A percentile compares a stretch with the other conserved stretches of the same genome.
Conservation (phyloP, 2,888 invertebrate genomes). For the Acanthoscelides obtectus region DNA sequence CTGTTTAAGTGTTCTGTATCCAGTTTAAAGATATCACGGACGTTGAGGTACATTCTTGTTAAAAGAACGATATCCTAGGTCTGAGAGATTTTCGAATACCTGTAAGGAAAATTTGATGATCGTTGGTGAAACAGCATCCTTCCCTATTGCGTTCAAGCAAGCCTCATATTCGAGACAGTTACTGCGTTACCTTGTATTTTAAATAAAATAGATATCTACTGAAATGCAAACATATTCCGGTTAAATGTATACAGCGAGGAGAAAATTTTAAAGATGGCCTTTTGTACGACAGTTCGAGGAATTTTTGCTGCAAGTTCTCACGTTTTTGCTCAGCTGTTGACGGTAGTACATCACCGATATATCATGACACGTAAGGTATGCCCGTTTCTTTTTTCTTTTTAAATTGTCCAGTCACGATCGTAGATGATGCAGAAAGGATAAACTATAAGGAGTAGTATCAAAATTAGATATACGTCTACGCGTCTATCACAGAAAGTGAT, state of each 20-base stretch:
- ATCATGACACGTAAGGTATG: not conserved
- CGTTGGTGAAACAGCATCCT: conserved; percentile 11
- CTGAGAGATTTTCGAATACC: too few species aligned
- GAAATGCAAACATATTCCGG: conserved; percentile 16
- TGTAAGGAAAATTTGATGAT: too few species aligned
- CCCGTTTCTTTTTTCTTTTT: too few species aligned
- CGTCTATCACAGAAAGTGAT: too few species aligned
- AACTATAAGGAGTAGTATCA: too few species aligned
- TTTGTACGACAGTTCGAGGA: not conserved
- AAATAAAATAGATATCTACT: conserved; percentile 22
- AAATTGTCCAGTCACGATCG: not conserved
- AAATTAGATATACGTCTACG: too few species aligned
- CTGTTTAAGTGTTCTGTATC: too few species aligned
- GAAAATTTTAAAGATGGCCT: not conserved
- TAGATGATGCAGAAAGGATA: too few species aligned
- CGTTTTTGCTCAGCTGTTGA: not conserved
- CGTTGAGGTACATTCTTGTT: too few species aligned
- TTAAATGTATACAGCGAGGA: conserved; percentile 1
- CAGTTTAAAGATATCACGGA: too few species aligned
- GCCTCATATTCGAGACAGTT: conserved; percentile 24
- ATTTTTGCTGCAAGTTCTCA: not conserved
- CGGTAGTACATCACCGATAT: not conserved
- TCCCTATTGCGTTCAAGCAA: conserved; percentile 15
- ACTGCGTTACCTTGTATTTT: conserved; percentile 27
- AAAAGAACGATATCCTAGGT: too few species aligned